These are phyloP conservation scores for Halocynthia roretzi DNA, from an alignment of 23 tunicate species.

Conservation along the genomic window DNA sequence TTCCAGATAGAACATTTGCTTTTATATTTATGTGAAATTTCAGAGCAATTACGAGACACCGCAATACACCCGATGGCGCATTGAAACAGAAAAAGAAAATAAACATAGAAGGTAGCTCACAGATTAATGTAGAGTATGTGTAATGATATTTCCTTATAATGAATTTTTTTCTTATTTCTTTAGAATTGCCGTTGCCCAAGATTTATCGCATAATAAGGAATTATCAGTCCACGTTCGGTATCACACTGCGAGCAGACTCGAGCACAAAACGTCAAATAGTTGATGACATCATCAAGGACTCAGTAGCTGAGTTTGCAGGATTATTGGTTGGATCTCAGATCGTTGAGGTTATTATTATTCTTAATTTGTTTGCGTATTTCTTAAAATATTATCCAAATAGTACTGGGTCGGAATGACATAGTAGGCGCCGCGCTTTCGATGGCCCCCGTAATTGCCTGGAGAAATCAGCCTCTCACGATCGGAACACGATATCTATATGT, in stretches of 20 bases:
- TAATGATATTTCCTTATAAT: background rate
- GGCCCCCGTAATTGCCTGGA: background rate
- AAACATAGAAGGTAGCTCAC: no score
- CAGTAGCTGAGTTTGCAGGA: conserved; percentile 83
- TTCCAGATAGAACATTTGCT: no score
- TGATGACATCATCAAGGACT: conserved; percentile 31
- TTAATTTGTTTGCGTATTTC: background rate
- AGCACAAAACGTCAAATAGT: conserved; percentile 51
- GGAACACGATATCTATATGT: no score
- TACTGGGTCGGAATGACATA: background rate
- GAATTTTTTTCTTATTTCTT: background rate
- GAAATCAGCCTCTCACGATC: no score
- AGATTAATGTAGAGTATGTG: background rate
- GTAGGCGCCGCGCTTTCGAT: background rate
- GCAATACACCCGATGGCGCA: no score
- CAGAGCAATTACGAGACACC: no score
- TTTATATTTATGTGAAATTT: no score
- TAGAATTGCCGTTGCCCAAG: conserved; percentile 86
- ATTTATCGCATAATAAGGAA: conserved; percentile 49
- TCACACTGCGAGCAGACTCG: no score
- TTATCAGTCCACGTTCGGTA: no score
- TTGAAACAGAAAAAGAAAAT: no score
- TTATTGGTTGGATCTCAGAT: conserved; percentile 52
- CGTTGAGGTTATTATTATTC: conserved; percentile 57
- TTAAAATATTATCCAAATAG: background rate